Conservation (phyloP, 2,113 vertebrate genomes). For the Odocoileus virginianus region DNA sequence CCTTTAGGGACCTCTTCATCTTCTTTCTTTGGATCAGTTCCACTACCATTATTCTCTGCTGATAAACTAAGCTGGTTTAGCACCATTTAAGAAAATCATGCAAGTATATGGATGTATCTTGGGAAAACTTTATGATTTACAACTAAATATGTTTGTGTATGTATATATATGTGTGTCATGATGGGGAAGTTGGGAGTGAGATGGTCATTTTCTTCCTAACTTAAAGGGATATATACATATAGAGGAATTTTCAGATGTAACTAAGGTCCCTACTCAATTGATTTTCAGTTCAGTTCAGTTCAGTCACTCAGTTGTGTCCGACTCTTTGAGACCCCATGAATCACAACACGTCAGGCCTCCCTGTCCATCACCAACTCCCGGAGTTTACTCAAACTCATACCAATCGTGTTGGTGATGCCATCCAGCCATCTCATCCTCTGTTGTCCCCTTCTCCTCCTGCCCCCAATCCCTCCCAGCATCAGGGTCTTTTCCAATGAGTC, state of each 20-base stretch:
- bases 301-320: too few species aligned
- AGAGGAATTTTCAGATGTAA: neutral
- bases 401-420: too few species aligned
- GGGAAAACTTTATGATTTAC: neutral
- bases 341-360: too few species aligned
- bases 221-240: neutral
- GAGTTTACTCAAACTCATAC: too few species aligned
- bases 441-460: too few species aligned
- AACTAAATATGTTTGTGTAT: neutral
- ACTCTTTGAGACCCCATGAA: too few species aligned
- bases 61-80: neutral
- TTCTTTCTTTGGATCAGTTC: neutral
- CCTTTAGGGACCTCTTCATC: neutral
- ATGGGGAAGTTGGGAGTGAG: neutral
- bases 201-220: neutral
- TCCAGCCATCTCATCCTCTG: too few species aligned
- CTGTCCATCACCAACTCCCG: too few species aligned
- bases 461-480: too few species aligned
- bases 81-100: neutral
- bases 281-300: neutral
- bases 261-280: neutral
- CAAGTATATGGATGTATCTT: neutral
- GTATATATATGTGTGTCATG: neutral
- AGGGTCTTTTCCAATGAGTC: too few species aligned
- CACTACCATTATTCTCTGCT: neutral